Evolutionary conservation across 2,797 vertebrate genomes (phyloP), one percentile per base, ranked within the genome.

Genomic region (Pempheris klunzingeri): DNA sequence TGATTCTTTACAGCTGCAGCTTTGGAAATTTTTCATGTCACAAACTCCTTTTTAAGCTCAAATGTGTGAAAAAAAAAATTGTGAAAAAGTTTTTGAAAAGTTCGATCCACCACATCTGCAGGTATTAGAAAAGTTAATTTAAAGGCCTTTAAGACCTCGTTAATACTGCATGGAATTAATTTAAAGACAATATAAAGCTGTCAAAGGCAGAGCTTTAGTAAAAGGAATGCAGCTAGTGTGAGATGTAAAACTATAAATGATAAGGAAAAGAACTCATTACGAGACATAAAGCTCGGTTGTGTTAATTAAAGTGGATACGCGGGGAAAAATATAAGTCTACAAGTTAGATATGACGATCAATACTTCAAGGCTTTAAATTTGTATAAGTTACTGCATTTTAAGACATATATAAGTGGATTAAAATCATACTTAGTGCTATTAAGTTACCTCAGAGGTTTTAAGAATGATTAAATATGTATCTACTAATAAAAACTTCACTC

Each of bases 391-490:
- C 17, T 49, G 17, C 26, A 60, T 60, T 68, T 73, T 15, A 62
- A 30, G 22, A 43, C 4, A 2, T 10, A 20, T 43, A 5, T 2
- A 34, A 20, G 5, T 32, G 3, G 58, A 78, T 62, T 36, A 14
- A 61, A 72, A 66, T 26, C 0, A 11, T 11, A 20, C 10, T 34
- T 7, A 0, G 22, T n/a, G 53, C 55, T 54, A 18, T 18, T 34
- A 30, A 1, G 24, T 66, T 60, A n/a, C 22, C 55, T 62, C 14
- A 54, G 24, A 49, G n/a, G 38, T 69, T 83, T 59, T 41, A 52
- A 46, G 30, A 64, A 65, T 54, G 18, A 62, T 71, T 74, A 73
- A 84, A 81, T 72, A 79, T 75, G 30, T 17, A 79, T 71, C 38
- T 13, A 20, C 41, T 50, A 11, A 41, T 66, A 68, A 84, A 77